These are phyloP conservation scores for Pogonocichla stellata DNA, from an alignment of 2,113 vertebrate genomes.

Conservation along the genomic window DNA sequence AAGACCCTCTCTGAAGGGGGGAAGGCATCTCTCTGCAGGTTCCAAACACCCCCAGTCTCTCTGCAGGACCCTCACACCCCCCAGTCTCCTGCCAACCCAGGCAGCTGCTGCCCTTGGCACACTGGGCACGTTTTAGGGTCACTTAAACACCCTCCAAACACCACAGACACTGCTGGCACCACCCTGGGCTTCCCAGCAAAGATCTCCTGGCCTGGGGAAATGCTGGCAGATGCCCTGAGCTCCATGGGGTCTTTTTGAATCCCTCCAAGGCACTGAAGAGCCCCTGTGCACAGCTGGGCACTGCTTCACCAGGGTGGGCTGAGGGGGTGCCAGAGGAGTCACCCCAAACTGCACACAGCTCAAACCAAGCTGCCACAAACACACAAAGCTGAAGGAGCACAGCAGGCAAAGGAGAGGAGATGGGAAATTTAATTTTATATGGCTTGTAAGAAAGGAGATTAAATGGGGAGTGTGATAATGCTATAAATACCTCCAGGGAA, in stretches of 20 bases:
- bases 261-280: background rate
- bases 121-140: background rate
- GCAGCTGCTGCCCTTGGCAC: background rate
- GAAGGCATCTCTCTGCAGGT: background rate
- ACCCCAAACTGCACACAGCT: background rate
- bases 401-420: background rate
- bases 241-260: background rate
- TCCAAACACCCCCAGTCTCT: background rate
- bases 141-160: background rate
- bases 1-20: background rate
- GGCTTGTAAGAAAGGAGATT: constrained; percentile 40
- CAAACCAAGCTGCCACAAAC: background rate
- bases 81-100: background rate
- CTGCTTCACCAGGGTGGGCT: background rate
- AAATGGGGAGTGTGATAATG: constrained; percentile 30
- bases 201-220: background rate
- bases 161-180: background rate
- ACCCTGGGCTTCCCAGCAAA: background rate
- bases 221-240: background rate
- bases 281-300: background rate
- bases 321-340: background rate
- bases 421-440: background rate
- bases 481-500: constrained; percentile 59
- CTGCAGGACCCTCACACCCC: background rate
- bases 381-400: background rate